Evolutionary conservation across 1,140 invertebrate species (phyloP).

Genomic region (Trachymyrmex cornetzi): DNA sequence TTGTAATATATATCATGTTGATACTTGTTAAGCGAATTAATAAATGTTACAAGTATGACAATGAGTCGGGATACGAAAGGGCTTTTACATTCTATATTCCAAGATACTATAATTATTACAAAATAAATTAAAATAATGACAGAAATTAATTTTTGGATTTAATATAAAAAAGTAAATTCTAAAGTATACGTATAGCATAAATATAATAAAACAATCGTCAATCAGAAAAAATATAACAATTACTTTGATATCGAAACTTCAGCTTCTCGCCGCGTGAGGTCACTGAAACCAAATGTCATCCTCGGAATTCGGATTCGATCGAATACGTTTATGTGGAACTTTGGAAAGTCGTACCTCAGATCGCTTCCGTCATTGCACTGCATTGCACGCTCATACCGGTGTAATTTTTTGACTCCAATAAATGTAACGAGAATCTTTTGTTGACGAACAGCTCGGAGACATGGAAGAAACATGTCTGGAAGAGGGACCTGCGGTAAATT

Average conservation of each 20-base stretch:
- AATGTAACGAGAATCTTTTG: neutral
- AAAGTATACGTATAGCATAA: neutral
- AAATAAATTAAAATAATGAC: neutral
- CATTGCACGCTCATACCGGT: neutral
- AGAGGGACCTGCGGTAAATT: slow-evolving; percentile 77
- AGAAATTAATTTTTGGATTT: neutral
- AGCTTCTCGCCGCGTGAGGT: neutral
- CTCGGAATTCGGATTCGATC: neutral
- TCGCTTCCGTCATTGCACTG: neutral
- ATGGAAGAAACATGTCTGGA: slow-evolving; percentile 80
- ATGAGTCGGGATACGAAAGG: neutral
- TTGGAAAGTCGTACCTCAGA: neutral
- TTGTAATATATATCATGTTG: slow-evolving; percentile 39
- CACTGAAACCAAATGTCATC: slow-evolving; percentile 8
- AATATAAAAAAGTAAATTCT: neutral
- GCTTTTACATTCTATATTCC: neutral
- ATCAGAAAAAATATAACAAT: neutral
- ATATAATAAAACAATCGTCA: no score
- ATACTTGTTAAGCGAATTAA: slow-evolving; percentile 46
- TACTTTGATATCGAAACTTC: neutral
- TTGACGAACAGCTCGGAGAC: slow-evolving; percentile 28
- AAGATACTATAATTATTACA: neutral
- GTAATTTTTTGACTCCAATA: neutral
- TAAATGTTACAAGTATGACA: slow-evolving; percentile 54
- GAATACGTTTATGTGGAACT: slow-evolving; percentile 13